Conservation (phyloP, 2,888 invertebrate genomes). For the Iselma pallidipennis region DNA sequence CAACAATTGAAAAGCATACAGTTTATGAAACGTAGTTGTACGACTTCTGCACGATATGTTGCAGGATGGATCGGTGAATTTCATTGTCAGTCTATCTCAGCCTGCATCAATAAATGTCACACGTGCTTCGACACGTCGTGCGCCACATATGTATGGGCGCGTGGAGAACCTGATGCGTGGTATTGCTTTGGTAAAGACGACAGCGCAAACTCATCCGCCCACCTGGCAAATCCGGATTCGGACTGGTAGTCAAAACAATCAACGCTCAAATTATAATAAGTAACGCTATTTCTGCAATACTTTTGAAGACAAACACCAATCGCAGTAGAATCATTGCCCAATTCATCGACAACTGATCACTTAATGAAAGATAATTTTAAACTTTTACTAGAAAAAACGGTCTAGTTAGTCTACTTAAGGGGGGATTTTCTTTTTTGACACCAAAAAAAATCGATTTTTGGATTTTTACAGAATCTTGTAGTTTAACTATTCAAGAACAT, state of each 20-base stretch:
- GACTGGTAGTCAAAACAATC: conserved; percentile 8
- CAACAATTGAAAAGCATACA: conserved; percentile 18
- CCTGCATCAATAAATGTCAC: conserved; percentile 40
- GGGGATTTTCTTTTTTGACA: no score
- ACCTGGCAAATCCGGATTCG: conserved; percentile 17
- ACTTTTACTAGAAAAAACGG: no score
- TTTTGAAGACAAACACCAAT: background rate
- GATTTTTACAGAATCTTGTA: no score
- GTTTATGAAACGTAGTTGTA: no score
- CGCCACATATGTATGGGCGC: conserved; percentile 39
- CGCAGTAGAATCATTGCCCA: background rate
- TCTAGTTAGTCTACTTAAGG: no score
- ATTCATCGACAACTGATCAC: background rate
- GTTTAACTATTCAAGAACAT: no score
- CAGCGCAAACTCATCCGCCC: conserved; percentile 20
- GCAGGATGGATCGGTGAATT: conserved; percentile 16
- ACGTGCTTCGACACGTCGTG: conserved; percentile 44
- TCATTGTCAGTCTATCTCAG: conserved; percentile 32
- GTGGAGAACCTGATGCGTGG: conserved; percentile 21
- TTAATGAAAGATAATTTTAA: background rate
- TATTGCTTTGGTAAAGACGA: conserved; percentile 17
- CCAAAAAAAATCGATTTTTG: no score
- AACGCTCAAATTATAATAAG: conserved; percentile 3
- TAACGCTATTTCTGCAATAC: background rate
- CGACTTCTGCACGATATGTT: conserved; percentile 5